These are phyloP conservation scores for Brachionus paranguensis DNA, from an alignment of 1,140 invertebrate genomes.

Conservation along the genomic window DNA sequence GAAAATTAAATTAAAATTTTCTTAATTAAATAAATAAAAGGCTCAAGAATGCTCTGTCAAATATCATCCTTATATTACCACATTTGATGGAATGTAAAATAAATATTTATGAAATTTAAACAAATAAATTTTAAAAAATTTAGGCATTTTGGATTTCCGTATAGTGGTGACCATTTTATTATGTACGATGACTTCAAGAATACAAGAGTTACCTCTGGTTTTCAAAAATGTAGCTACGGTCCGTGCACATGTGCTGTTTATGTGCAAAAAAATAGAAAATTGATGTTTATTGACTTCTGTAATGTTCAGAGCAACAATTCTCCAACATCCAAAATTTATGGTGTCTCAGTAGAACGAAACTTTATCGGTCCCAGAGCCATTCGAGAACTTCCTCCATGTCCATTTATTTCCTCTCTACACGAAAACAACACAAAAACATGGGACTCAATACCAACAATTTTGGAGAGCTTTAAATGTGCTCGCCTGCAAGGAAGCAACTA, in stretches of 20 bases:
- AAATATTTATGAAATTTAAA: background rate
- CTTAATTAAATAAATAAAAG: background rate
- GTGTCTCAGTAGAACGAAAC: background rate
- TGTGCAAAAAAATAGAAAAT: background rate
- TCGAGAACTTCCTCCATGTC: background rate
- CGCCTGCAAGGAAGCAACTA: background rate
- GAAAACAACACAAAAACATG: background rate
- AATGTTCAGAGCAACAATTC: background rate
- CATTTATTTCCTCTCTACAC: background rate
- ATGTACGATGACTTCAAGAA: constrained; percentile 6
- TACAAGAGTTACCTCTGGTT: background rate
- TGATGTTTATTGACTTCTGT: constrained; percentile 17
- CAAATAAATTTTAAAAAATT: background rate
- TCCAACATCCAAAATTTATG: constrained; percentile 12
- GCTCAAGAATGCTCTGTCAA: background rate
- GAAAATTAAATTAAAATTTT: background rate
- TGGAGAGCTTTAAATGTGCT: background rate
- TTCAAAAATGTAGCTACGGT: background rate
- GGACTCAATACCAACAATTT: background rate
- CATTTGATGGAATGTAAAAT: background rate
- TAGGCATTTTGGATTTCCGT: background rate
- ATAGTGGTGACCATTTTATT: constrained; percentile 4
- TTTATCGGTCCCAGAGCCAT: background rate
- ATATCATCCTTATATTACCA: background rate
- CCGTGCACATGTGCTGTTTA: background rate